Percentiles rank a stretch among this genome's conserved stretches.
These are phyloP conservation scores for Cladorhizidae sp. DNA, from an alignment of 37 sponge, comb jelly and placozoan species.

Conservation along the genomic window DNA sequence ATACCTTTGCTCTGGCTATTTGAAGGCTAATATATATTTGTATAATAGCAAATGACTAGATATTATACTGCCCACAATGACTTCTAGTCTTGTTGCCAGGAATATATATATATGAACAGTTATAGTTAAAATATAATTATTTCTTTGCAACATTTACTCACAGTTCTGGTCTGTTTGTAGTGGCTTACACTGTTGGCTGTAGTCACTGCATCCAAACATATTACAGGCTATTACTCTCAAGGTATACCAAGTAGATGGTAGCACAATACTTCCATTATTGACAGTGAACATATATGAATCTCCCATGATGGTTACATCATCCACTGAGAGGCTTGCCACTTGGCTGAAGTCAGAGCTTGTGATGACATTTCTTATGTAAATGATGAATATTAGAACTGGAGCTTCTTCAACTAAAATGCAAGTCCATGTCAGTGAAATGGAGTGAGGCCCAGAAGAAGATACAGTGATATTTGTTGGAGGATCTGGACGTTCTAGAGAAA, in stretches of 20 bases:
- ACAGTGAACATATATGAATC: conserved; percentile 19
- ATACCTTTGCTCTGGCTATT: too few relatives aligned
- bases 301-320: not conserved
- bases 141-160: too few relatives aligned
- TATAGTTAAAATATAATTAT: too few relatives aligned
- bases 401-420: conserved; percentile 59
- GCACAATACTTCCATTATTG: conserved; percentile 4
- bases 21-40: too few relatives aligned
- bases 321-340: not conserved
- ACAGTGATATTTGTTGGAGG: conserved; percentile 30
- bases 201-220: conserved; percentile 48
- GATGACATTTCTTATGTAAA: conserved; percentile 23
- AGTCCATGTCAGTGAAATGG: conserved; percentile 47
- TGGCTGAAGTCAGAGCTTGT: not conserved
- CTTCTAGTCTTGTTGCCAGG: too few relatives aligned
- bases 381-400: conserved; percentile 19
- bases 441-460: conserved; percentile 1
- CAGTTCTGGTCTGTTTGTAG: conserved; percentile 43
- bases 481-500: conserved; percentile 66
- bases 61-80: too few relatives aligned
- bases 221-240: conserved; percentile 59
- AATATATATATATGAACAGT: too few relatives aligned
- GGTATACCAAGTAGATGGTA: conserved; percentile 59
- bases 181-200: conserved; percentile 11
- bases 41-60: too few relatives aligned